Evolutionary conservation across 2,888 invertebrate species (phyloP).

Genomic region (Eurytoma adleriae): DNA sequence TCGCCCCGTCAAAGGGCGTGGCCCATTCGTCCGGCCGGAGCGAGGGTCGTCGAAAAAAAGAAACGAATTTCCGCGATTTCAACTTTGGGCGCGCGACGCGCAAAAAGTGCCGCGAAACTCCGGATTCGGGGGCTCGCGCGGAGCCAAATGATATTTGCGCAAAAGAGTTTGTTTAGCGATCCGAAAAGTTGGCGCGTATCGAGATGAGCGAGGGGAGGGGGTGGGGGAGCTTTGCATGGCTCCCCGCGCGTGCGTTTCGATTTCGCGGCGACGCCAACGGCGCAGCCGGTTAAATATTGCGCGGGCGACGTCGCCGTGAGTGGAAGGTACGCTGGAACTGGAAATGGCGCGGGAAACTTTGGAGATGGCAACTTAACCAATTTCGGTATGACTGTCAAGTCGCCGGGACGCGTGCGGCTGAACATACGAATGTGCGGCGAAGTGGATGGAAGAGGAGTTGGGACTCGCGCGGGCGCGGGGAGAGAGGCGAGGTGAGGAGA

Average conservation of each 20-base stretch:
- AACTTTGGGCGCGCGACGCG: not conserved
- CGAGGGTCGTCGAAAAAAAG: no score
- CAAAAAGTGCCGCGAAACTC: slow-evolving; percentile 2
- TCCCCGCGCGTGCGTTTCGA: slow-evolving; percentile 26
- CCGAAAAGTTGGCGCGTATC: slow-evolving; percentile 34
- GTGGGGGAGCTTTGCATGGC: not conserved
- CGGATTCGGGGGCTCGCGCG: not conserved
- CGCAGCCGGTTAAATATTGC: slow-evolving; percentile 42
- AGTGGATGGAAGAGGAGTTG: not conserved
- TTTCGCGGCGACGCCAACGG: slow-evolving; percentile 7
- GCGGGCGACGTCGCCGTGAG: not conserved
- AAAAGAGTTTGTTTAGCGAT: slow-evolving; percentile 43
- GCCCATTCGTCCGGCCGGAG: not conserved
- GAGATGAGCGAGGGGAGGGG: not conserved
- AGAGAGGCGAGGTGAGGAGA: not conserved
- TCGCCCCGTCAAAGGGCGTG: not conserved
- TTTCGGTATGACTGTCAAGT: slow-evolving; percentile 63
- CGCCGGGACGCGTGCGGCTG: not conserved
- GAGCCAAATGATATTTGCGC: slow-evolving; percentile 11
- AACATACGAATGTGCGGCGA: slow-evolving; percentile 1
- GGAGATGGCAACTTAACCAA: slow-evolving; percentile 60
- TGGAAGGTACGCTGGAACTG: not conserved
- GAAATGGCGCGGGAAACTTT: slow-evolving; percentile 32
- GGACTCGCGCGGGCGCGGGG: not conserved
- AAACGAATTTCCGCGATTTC: no score